phyloP scores from a whole-genome alignment of 1,140 invertebrate species.

The Apis florea region DNA sequence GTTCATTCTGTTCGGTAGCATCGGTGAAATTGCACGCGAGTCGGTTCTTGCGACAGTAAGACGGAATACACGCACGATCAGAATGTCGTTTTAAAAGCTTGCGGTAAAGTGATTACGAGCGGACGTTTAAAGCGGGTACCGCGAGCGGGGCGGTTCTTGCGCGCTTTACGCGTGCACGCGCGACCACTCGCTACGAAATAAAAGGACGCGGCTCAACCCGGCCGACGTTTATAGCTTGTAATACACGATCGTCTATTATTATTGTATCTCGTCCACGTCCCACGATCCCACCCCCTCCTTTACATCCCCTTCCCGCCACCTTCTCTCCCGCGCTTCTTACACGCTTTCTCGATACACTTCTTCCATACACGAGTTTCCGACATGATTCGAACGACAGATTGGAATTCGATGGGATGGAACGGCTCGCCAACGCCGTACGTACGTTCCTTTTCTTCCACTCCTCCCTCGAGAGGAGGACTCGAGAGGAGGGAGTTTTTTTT shows the following conservation, averaged over 20 bases:
- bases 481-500: too few relatives aligned
- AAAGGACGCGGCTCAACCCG: constrained; percentile 46
- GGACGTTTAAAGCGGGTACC: constrained; percentile 52
- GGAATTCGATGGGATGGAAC: too few relatives aligned
- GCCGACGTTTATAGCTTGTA: constrained; percentile 67
- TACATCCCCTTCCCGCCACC: constrained; percentile 33
- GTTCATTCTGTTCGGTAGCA: constrained; percentile 49
- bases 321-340: constrained; percentile 25
- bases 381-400: neutral
- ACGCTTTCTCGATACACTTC: constrained; percentile 11
- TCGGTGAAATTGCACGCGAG: constrained; percentile 58
- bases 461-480: too few relatives aligned
- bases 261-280: constrained; percentile 65
- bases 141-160: constrained; percentile 51
- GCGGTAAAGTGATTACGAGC: constrained; percentile 60
- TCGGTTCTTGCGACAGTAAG: constrained; percentile 62
- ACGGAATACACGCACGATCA: constrained; percentile 58
- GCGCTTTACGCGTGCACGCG: constrained; percentile 50
- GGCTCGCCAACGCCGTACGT: too few relatives aligned
- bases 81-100: constrained; percentile 64
- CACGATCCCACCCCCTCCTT: constrained; percentile 37
- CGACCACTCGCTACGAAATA: constrained; percentile 60
- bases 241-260: constrained; percentile 68
- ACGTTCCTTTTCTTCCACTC: too few relatives aligned
- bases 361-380: neutral